phyloP scores from a whole-genome alignment of 1,140 invertebrate genomes.

The Caligus rogercresseyi region DNA sequence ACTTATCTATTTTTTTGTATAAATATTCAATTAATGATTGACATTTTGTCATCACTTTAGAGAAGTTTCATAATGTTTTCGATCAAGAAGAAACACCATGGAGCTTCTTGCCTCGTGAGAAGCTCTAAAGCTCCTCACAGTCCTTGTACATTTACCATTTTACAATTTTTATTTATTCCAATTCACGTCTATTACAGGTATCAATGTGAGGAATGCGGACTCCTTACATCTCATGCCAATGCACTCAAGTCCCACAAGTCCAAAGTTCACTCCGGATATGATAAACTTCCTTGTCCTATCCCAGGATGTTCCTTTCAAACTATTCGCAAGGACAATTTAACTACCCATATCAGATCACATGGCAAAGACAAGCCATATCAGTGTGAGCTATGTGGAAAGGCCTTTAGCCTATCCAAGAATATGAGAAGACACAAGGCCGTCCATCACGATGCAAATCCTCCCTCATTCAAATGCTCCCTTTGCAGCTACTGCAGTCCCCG shows the following conservation, averaged over 20 bases:
- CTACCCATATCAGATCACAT: slow-evolving; percentile 36
- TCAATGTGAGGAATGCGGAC: slow-evolving; percentile 42
- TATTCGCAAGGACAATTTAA: slow-evolving; percentile 35
- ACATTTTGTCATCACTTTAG: no score
- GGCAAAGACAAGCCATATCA: slow-evolving; percentile 36
- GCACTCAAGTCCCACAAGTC: slow-evolving; percentile 39
- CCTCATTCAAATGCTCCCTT: not conserved
- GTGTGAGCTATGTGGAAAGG: slow-evolving; percentile 34
- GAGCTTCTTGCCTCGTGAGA: no score
- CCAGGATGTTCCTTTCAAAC: slow-evolving; percentile 34
- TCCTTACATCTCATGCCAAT: slow-evolving; percentile 38
- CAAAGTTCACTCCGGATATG: slow-evolving; percentile 36
- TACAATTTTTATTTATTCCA: no score
- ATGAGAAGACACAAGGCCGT: slow-evolving; percentile 33
- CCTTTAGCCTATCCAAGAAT: slow-evolving; percentile 34
- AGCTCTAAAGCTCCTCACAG: no score
- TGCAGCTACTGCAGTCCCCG: not conserved
- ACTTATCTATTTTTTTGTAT: no score
- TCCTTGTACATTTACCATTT: no score
- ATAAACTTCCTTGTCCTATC: slow-evolving; percentile 35
- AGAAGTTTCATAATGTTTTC: no score
- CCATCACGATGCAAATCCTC: slow-evolving; percentile 25
- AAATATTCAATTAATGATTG: no score
- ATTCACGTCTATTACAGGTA: no score
- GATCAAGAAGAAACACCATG: no score